A percentile compares a stretch with the other conserved stretches of the same genome.
Conservation (phyloP, 2,113 vertebrate species). For the Leptosomus discolor region DNA sequence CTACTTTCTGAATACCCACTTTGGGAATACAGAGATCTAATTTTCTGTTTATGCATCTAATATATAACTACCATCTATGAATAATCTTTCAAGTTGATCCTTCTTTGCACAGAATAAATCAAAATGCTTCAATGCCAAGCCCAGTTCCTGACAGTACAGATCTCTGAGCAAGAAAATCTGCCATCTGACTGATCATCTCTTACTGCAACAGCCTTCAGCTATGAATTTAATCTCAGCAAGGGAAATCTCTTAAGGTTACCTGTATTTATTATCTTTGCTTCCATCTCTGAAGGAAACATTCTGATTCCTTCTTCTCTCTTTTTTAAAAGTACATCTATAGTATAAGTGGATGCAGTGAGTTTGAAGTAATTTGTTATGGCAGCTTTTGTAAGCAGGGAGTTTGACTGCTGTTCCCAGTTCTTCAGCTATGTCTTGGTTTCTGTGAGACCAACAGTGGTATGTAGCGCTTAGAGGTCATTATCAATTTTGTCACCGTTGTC, state of each 20-base stretch:
- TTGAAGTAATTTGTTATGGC: background rate
- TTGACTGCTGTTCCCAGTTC: background rate
- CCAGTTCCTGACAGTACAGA: background rate
- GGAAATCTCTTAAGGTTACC: background rate
- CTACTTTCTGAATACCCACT: background rate
- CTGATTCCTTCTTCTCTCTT: background rate
- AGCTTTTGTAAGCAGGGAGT: background rate
- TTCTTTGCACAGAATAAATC: conserved; percentile 19
- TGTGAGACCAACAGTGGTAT: background rate
- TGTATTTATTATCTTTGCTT: background rate
- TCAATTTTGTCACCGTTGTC: background rate
- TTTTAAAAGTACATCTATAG: background rate
- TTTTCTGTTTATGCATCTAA: background rate
- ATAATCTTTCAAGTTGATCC: background rate
- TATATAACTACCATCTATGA: background rate
- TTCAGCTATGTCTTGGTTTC: background rate
- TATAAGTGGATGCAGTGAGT: background rate
- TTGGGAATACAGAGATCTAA: background rate
- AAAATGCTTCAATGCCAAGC: background rate
- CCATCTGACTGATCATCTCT: background rate
- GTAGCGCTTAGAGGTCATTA: background rate
- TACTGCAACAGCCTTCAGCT: background rate
- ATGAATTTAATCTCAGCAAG: background rate
- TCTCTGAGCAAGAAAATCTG: background rate
- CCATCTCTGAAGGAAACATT: background rate